Conservation (phyloP, 1,140 invertebrate species). For the Megalopta genalis region DNA sequence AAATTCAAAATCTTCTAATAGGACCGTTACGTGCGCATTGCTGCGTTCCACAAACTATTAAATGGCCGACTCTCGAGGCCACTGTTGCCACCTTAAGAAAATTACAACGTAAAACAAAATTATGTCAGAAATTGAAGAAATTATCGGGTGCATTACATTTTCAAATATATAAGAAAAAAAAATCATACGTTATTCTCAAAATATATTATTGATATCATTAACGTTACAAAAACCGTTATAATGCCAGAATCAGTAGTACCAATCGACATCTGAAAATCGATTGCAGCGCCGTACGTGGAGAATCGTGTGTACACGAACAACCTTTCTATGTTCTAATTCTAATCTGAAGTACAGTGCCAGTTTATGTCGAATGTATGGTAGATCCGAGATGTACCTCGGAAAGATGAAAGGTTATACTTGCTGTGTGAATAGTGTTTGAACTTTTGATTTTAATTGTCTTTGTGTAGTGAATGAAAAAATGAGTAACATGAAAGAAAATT, state of each 20-base stretch:
- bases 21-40: neutral
- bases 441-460: neutral
- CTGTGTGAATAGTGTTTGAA: neutral
- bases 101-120: neutral
- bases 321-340: neutral
- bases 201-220: neutral
- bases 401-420: constrained; percentile 24
- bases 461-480: constrained; percentile 47
- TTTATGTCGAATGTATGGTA: constrained; percentile 9
- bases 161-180: neutral
- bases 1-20: neutral
- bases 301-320: neutral
- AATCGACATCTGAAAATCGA: neutral
- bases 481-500: constrained; percentile 73
- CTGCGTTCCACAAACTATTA: constrained; percentile 17
- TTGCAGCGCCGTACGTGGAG: neutral
- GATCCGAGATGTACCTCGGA: neutral
- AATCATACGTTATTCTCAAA: neutral
- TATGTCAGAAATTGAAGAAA: neutral
- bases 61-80: neutral
- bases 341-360: neutral
- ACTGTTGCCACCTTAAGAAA: neutral
- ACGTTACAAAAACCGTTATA: neutral
- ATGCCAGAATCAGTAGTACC: neutral
- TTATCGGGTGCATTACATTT: neutral